These are phyloP conservation scores for Mythimna vitellina DNA, from an alignment of 2,888 invertebrate genomes.

Conservation along the genomic window DNA sequence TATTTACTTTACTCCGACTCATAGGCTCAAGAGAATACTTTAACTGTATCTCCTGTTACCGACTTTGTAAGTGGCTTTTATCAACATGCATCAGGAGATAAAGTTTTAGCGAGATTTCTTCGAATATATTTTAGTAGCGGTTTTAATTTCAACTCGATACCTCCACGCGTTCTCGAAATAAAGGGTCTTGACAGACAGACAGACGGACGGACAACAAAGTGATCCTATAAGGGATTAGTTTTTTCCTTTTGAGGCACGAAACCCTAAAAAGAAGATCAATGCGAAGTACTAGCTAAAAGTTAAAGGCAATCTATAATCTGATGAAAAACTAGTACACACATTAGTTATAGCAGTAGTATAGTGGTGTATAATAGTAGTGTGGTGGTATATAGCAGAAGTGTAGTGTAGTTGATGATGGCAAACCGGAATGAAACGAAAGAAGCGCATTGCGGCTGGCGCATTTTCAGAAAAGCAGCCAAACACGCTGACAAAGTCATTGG, in stretches of 20 bases:
- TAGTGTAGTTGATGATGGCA: constrained; percentile 2
- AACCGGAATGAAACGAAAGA: constrained; percentile 2
- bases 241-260: too few species aligned
- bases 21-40: constrained; percentile 18
- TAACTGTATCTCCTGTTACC: constrained; percentile 12
- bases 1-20: constrained; percentile 30
- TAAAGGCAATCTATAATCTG: not conserved
- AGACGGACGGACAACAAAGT: too few species aligned
- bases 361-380: too few species aligned
- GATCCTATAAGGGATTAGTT: too few species aligned
- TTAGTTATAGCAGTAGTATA: too few species aligned
- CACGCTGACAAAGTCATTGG: constrained; percentile 27
- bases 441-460: constrained; percentile 59
- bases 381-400: too few species aligned
- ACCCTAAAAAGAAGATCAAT: not conserved
- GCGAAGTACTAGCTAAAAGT: not conserved
- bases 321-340: not conserved
- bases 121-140: too few species aligned
- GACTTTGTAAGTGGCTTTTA: constrained; percentile 2
- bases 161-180: too few species aligned
- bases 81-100: not conserved
- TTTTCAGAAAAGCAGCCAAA: constrained; percentile 13
- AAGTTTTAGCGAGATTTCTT: too few species aligned
- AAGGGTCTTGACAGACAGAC: too few species aligned
- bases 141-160: too few species aligned